Base-by-base conservation (phyloP, 2,113 vertebrate species). In the Amia ocellicauda region DNA sequence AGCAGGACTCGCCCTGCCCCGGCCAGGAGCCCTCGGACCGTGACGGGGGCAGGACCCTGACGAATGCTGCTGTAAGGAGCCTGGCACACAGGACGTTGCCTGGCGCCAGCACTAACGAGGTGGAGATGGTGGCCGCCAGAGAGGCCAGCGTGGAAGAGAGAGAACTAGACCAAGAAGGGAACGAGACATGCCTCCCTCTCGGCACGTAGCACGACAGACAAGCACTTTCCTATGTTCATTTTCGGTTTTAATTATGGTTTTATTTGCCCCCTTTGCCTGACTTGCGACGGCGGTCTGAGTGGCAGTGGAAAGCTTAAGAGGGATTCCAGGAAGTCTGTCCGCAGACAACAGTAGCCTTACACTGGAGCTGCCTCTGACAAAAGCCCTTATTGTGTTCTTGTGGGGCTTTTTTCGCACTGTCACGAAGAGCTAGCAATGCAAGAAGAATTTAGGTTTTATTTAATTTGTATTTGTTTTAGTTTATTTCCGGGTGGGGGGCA, bases 141-240 rank as follows among this genome's bases (percentile, higher is more conserved):
- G 77, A 79, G 4, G 71, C 72, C 19, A 28, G 29, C 65, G 66
- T 73, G 42, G 83, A 79, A 68, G 77, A 82, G 31, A 71, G 66
- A 71, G 78, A 80, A 40, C 60, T 68, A 2, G 81, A 78, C 2
- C 61, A 71, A 49, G 83, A 80, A 60, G 71, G 61, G 8, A 31
- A 74, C 4, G 60, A 76, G 54, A 67, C 77, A 1, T 74, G 62
- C 60, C 77, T 83, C 66, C 73, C 62, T 67, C 71, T 83, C 2
- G 84, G 78, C 66, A 86, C 85, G 76, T 89, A 88, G 78, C 84
- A 72, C 51, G 68, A 53, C 28, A 62, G 70, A 72, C 76, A 77
- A 55, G 78, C 66, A 49, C 58, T 42, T 62, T 40, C 72, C 66
- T 73, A 74, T 66, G 59, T 50, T 29, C 72, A 28, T 58, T 54